A percentile compares a stretch with the other conserved stretches of the same genome.
Evolutionary conservation across 2,888 invertebrate genomes (phyloP).

Genomic region (Pandemis cinnamomeana): DNA sequence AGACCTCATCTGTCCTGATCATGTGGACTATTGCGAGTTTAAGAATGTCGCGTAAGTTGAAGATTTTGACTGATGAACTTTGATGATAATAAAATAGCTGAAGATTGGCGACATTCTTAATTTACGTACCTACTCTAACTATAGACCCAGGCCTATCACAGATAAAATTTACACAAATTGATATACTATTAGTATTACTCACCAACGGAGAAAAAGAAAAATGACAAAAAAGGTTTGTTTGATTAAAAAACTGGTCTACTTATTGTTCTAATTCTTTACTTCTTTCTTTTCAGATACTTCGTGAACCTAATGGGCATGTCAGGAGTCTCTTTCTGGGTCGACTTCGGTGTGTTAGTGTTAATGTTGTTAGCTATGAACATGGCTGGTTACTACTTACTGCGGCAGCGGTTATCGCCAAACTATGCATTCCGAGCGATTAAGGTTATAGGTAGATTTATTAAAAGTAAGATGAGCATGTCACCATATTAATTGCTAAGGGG

Average conservation of each 20-base stretch:
- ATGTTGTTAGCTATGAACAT: constrained; percentile 87
- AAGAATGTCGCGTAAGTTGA: constrained; percentile 85
- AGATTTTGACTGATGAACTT: neutral
- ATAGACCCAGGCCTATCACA: too few species aligned
- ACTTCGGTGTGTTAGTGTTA: constrained; percentile 85
- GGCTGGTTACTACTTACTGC: constrained; percentile 88
- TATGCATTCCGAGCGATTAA: constrained; percentile 89
- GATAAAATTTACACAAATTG: too few species aligned
- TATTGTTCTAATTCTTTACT: neutral
- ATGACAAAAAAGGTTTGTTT: too few species aligned
- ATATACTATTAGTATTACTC: too few species aligned
- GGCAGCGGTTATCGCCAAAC: constrained; percentile 88
- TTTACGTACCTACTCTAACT: too few species aligned
- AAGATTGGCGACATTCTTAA: too few species aligned
- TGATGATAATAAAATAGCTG: neutral
- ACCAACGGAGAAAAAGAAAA: too few species aligned
- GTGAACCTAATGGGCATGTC: constrained; percentile 90
- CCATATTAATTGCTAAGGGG: constrained; percentile 54
- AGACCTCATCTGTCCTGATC: constrained; percentile 89
- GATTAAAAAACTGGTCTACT: too few species aligned
- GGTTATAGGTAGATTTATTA: constrained; percentile 88
- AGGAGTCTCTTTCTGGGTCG: constrained; percentile 87
- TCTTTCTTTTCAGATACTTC: constrained; percentile 83
- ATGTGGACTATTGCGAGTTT: constrained; percentile 90
- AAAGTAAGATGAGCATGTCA: constrained; percentile 84